Conservation (phyloP, 2,113 vertebrate species). For the Protobothrops flavoviridis region DNA sequence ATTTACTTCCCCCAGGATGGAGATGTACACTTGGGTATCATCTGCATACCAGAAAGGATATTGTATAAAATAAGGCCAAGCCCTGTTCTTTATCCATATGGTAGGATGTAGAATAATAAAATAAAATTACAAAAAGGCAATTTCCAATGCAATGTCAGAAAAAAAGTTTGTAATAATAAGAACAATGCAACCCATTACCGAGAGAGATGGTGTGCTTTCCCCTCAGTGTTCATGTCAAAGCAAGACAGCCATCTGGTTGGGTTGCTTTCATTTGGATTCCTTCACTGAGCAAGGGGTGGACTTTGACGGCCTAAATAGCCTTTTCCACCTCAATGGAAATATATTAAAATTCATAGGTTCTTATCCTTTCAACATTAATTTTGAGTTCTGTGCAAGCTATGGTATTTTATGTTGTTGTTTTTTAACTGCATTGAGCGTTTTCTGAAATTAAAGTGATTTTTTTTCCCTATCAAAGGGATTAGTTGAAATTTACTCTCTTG, state of each 20-base stretch:
- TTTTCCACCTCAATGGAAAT: background rate
- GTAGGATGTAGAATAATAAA: background rate
- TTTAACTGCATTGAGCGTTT: constrained; percentile 44
- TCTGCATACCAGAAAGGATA: background rate
- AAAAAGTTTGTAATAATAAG: background rate
- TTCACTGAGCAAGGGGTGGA: background rate
- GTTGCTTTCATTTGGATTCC: background rate
- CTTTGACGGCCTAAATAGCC: background rate
- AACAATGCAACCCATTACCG: background rate
- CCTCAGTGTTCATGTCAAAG: background rate
- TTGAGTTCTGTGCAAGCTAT: constrained; percentile 52
- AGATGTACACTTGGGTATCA: background rate
- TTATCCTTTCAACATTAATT: constrained; percentile 37
- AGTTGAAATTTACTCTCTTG: constrained; percentile 70
- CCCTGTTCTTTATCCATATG: background rate
- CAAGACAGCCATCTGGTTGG: background rate
- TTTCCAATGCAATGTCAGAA: background rate
- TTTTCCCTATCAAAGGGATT: constrained; percentile 63
- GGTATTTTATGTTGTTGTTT: constrained; percentile 32
- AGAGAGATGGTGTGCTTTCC: background rate
- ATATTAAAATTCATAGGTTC: constrained; percentile 46
- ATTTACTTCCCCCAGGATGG: background rate
- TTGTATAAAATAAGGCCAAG: background rate
- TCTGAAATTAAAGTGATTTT: constrained; percentile 61
- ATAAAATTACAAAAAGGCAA: background rate